A percentile compares a stretch with the other conserved stretches of the same genome.
These are phyloP conservation scores for Ciona savignyi DNA, from an alignment of 23 tunicate species.

Conservation along the genomic window DNA sequence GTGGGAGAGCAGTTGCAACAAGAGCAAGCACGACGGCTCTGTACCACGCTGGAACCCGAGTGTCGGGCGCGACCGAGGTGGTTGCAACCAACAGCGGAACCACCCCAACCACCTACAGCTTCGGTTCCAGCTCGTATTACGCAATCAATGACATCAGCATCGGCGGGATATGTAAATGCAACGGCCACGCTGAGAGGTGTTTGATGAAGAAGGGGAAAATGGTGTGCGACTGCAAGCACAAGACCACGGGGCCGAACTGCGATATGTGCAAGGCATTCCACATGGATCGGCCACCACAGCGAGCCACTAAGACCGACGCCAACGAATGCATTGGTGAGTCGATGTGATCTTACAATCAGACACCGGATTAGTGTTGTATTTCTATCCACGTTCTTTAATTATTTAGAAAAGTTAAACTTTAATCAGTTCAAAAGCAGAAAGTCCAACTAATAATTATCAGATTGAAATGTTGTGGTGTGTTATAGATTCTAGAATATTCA, in stretches of 20 bases:
- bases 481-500: no score
- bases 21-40: not conserved
- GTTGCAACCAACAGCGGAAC: not conserved
- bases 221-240: slow-evolving; percentile 65
- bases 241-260: slow-evolving; percentile 70
- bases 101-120: not conserved
- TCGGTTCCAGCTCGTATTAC: slow-evolving; percentile 28
- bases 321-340: slow-evolving; percentile 57
- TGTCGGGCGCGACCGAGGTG: not conserved
- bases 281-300: slow-evolving; percentile 32
- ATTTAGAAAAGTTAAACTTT: no score
- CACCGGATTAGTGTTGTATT: no score
- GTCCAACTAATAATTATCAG: no score
- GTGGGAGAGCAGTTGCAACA: not conserved
- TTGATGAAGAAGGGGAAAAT: slow-evolving; percentile 21
- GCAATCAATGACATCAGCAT: slow-evolving; percentile 70
- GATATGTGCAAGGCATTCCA: slow-evolving; percentile 57
- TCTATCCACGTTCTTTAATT: no score
- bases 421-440: no score
- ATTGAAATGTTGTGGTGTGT: no score
- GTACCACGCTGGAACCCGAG: not conserved
- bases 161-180: slow-evolving; percentile 75
- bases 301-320: slow-evolving; percentile 37
- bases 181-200: slow-evolving; percentile 78
- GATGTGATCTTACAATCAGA: no score